Percentiles rank a stretch among this genome's conserved stretches.
phyloP scores from a whole-genome alignment of 1,140 invertebrate genomes.

The Camponotus vicinus region DNA sequence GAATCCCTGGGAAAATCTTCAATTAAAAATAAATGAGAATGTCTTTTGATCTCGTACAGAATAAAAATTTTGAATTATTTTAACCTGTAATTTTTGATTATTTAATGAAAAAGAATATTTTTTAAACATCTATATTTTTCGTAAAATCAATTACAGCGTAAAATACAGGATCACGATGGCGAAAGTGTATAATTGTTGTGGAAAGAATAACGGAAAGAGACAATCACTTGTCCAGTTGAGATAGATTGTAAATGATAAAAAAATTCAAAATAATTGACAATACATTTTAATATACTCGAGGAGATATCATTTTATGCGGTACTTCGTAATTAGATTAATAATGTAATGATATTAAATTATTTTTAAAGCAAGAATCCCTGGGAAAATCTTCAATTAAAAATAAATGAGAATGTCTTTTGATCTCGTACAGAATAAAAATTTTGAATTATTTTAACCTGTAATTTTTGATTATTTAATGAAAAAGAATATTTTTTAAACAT shows the following conservation, averaged over 20 bases:
- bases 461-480: conserved; percentile 3
- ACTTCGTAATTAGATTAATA: not conserved
- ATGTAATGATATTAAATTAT: not conserved
- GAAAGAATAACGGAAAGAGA: not conserved
- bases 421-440: not conserved
- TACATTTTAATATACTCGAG: not conserved
- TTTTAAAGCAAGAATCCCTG: not conserved
- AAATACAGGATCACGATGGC: not conserved
- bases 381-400: not conserved
- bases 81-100: not conserved
- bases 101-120: not conserved
- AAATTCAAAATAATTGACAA: not conserved
- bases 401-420: not conserved
- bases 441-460: not conserved
- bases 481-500: not conserved
- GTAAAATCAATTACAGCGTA: not conserved
- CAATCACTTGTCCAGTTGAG: not conserved
- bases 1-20: not conserved
- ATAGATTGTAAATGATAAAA: not conserved
- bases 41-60: not conserved
- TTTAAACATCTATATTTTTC: too few species aligned
- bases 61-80: not conserved
- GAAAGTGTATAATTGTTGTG: not conserved
- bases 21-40: not conserved
- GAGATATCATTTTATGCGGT: not conserved